These are phyloP conservation scores for Micoletzkya japonica DNA, from an alignment of 2,888 invertebrate genomes.

Conservation along the genomic window DNA sequence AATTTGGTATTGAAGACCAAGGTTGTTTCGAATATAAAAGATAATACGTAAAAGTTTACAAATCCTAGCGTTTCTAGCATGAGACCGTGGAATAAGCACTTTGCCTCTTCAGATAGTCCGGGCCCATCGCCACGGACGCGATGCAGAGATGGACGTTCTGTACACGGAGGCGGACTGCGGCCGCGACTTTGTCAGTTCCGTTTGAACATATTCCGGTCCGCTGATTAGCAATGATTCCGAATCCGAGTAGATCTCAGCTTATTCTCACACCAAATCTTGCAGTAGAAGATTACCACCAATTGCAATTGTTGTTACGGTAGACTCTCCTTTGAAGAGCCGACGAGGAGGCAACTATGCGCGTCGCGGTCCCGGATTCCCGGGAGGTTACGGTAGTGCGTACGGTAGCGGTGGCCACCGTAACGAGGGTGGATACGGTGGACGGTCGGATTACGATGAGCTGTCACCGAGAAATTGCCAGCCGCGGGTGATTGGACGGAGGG, in stretches of 20 bases:
- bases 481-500: not conserved
- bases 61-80: not conserved
- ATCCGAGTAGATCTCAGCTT: too few relatives aligned
- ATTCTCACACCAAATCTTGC: too few relatives aligned
- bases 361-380: not conserved
- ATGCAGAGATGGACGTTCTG: not conserved
- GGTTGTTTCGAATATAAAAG: too few relatives aligned
- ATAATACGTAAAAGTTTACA: too few relatives aligned
- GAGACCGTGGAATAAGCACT: not conserved
- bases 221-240: too few relatives aligned
- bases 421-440: not conserved
- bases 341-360: too few relatives aligned
- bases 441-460: not conserved
- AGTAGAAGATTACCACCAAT: too few relatives aligned
- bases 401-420: not conserved
- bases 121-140: not conserved
- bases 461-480: not conserved
- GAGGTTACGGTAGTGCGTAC: not conserved
- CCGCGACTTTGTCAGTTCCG: too few relatives aligned
- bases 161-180: not conserved
- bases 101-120: not conserved
- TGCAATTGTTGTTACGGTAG: not conserved
- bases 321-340: not conserved
- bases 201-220: too few relatives aligned
- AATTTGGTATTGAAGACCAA: too few relatives aligned